These are phyloP conservation scores for Rattus norvegicus DNA, from an alignment of 2,113 vertebrate species.

Conservation along the genomic window GRCr8 NC_086026.1:69474001-69474500, in stretches of 20 bases:
- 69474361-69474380: background rate
- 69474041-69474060: background rate
- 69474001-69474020: background rate
- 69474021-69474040: background rate
- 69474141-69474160: background rate
- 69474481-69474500: background rate
- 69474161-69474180: background rate
- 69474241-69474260: background rate
- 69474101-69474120: background rate
- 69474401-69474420: background rate
- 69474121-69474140: background rate
- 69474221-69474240: background rate
- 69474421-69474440: background rate
- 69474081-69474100: background rate
- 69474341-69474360: background rate
- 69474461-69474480: background rate
- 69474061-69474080: background rate
- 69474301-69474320: background rate
- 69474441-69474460: background rate
- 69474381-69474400: background rate
- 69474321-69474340: background rate
- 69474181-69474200: background rate
- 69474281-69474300: background rate
- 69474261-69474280: background rate
- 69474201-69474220: background rate